Evolutionary conservation across 2,888 invertebrate genomes (phyloP).

Genomic region (Carterocephalus palaemon): DNA sequence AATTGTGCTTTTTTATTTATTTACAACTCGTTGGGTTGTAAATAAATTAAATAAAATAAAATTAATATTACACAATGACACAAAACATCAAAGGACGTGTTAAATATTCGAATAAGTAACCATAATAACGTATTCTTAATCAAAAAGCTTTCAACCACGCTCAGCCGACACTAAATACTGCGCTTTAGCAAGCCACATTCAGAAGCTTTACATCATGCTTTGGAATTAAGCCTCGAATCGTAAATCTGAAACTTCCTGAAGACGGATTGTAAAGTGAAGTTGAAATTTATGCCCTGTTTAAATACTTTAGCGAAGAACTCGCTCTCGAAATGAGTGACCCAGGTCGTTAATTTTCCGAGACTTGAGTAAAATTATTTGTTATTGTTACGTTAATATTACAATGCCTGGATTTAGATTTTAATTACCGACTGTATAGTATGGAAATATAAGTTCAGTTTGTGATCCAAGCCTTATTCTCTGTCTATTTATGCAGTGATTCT

Average conservation of each 20-base stretch:
- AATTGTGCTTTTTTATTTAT: no score
- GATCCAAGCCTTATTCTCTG: no score
- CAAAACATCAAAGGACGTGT: not conserved
- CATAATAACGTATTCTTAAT: no score
- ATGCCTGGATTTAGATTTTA: no score
- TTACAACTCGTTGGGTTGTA: no score
- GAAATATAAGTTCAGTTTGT: no score
- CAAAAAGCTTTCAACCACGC: not conserved
- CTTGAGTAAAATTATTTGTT: conserved; percentile 10
- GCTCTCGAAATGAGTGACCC: conserved; percentile 26
- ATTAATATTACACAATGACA: no score
- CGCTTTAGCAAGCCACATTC: conserved; percentile 11
- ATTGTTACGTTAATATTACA: no score
- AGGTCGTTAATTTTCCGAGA: conserved; percentile 2
- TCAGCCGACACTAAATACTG: not conserved
- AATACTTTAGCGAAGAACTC: conserved; percentile 25
- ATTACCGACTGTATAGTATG: no score
- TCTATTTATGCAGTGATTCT: no score
- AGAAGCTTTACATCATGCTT: conserved; percentile 13
- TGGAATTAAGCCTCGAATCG: conserved; percentile 25
- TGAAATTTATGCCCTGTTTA: conserved; percentile 33
- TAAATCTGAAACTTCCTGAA: conserved; percentile 33
- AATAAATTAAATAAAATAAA: no score
- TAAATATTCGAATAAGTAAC: no score
- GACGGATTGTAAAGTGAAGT: conserved; percentile 29